Evolutionary conservation across 2,113 vertebrate species (phyloP), one percentile per base, ranked within the genome.

Genomic region (Pelmatolapia mariae): DNA sequence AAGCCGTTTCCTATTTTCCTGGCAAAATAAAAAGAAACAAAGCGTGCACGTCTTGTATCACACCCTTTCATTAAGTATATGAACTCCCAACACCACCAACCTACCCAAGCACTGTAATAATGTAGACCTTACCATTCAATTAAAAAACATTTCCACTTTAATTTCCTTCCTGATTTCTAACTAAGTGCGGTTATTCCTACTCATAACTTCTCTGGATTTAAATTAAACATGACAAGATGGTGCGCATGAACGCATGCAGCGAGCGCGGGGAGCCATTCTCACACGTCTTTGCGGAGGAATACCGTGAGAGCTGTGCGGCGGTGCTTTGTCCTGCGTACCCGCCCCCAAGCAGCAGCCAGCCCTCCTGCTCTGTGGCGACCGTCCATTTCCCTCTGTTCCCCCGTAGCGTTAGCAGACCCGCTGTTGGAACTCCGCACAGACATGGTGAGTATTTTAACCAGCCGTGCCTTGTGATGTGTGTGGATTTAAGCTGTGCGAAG

Each of bases 371-470:
- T 86, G 85, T 68, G 84, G 84, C 90, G 84, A 5, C 84, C 92
- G 84, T 94, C 91, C 94, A 94, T 93, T 92, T 94, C 93, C 84
- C 40, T 92, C 87, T 86, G 43, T 78, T 50, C 1, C 71, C 56
- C 91, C 10, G 85, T 91, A 92, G 87, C 83, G 52, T 52, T 86
- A 87, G 86, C 86, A 71, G 36, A 88, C 59, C 50, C n/a, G 16
- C 83, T 15, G 52, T 5, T 43, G 43, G 4, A 4, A 19, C 81
- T 88, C 16, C 2, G 50, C 54, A 54, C 90, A 94, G 81, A 90
- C 29, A 96, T 96, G 95, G 95, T 95, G 89, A 95, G 95, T 94
- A 86, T 53, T 45, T 15, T 12, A 52, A 29, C 13, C n/a, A 26
- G 1, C n/a, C 22, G 3, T 10, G 5, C 3, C 1, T 54, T 24